These are phyloP conservation scores for Pandemis cinnamomeana DNA, from an alignment of 2,888 invertebrate genomes.

Conservation along the genomic window DNA sequence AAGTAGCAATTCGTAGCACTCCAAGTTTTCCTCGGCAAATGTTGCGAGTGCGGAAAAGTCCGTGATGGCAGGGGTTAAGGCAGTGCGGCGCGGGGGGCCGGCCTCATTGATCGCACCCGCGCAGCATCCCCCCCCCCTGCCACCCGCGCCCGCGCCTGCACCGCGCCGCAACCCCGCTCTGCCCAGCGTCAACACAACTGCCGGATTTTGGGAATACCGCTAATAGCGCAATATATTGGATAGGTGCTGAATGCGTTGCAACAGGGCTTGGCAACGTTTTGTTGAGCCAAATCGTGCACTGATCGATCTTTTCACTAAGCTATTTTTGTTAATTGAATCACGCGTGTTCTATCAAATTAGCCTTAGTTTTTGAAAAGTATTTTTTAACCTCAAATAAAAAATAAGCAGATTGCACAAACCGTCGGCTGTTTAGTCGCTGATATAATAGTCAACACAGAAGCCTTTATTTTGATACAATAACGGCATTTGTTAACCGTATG, in stretches of 20 bases:
- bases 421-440: too few relatives aligned
- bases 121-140: constrained; percentile 64
- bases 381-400: background rate
- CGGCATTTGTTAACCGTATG: too few relatives aligned
- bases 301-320: background rate
- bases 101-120: constrained; percentile 81
- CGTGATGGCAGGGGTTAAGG: constrained; percentile 41
- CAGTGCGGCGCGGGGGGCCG: constrained; percentile 54
- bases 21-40: constrained; percentile 40
- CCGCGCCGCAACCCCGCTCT: constrained; percentile 61
- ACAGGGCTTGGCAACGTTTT: background rate
- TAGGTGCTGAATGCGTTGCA: constrained; percentile 1
- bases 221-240: constrained; percentile 14
- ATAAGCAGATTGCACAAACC: too few relatives aligned
- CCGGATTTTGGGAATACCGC: constrained; percentile 51
- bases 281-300: background rate
- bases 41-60: constrained; percentile 41
- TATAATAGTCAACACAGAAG: too few relatives aligned
- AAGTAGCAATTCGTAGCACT: constrained; percentile 40
- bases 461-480: background rate
- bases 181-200: constrained; percentile 65
- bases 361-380: too few relatives aligned
- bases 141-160: constrained; percentile 50
- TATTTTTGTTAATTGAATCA: background rate
- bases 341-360: too few relatives aligned